These are phyloP conservation scores for Thera obeliscata DNA, from an alignment of 2,888 invertebrate species.

Conservation along the genomic window DNA sequence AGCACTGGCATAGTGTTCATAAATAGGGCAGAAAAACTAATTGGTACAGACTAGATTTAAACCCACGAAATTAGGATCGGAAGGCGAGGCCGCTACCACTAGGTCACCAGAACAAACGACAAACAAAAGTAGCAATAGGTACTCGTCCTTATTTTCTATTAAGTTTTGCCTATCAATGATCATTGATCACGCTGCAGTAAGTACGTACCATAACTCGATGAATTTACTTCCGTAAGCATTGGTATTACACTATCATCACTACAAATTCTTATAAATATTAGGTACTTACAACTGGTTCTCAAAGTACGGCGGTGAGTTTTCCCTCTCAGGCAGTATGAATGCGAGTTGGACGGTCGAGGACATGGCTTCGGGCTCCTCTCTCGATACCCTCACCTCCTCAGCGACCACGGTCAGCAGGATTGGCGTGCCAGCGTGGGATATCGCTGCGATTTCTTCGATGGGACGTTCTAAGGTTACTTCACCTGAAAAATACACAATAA, in stretches of 20 bases:
- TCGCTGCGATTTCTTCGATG: conserved; percentile 90
- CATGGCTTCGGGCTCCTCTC: conserved; percentile 91
- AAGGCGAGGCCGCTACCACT: too few species aligned
- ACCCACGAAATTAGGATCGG: too few species aligned
- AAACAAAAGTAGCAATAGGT: too few species aligned
- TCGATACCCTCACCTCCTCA: conserved; percentile 91
- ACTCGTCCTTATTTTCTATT: too few species aligned
- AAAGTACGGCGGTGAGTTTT: conserved; percentile 91
- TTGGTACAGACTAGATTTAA: too few species aligned
- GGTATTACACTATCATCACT: not conserved
- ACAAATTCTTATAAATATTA: not conserved
- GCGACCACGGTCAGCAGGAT: conserved; percentile 93
- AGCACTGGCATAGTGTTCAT: too few species aligned
- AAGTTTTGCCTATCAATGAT: too few species aligned
- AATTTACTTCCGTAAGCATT: not conserved
- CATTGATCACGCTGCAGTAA: too few species aligned
- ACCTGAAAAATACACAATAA: conserved; percentile 61
- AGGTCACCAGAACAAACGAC: too few species aligned
- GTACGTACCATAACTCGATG: too few species aligned
- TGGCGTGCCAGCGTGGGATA: conserved; percentile 92
- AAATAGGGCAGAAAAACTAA: too few species aligned
- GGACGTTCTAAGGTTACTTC: conserved; percentile 85
- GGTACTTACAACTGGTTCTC: conserved; percentile 89
- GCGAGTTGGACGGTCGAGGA: conserved; percentile 93
- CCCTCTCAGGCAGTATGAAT: conserved; percentile 90